Base-by-base conservation (phyloP, 2,797 vertebrate species). In the Sebastes variabilis region DNA sequence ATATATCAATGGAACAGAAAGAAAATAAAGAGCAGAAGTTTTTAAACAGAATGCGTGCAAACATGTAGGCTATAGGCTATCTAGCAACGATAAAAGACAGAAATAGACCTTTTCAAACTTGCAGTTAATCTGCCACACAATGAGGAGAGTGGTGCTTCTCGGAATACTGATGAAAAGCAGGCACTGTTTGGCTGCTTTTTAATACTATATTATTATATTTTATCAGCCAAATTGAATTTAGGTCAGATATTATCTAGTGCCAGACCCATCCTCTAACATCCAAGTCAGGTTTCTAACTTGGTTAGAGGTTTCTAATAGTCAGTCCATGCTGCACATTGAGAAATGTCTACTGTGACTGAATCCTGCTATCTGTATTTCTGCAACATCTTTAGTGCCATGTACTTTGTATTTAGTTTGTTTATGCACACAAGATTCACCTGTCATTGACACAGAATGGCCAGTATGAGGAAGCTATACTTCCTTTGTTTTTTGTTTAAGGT, bases 101-200 rank as follows among this genome's bases (percentile, higher is more conserved):
- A 56, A 18, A 18, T 46, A 18, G 16, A 46, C 3, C 42, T 18
- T 46, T 46, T 46, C 16, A 46, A 46, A 46, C 6, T 46, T 18
- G 16, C 42, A 80, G 22, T 36, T 56, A 16, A 83, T 79, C n/a
- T 61, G 67, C 10, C 36, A 24, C 54, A 55, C 80, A 66, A 16
- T 75, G 64, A 75, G 66, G 30, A 71, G 27, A 11, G 9, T 0
- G 13, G 38, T 12, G 36, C 27, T 58, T 13, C 36, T 1, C 27
- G 18, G 75, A 58, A 82, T 54, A 69, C 46, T 61, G 29, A 77
- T 55, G 49, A 69, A 66, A 38, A 77, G 5, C 36, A 75, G 64
- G n/a, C 61, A 36, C 65, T 52, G 59, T 30, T 29, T 34, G 29
- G 3, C 8, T 54, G 27, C 24, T 56, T 10, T n/a, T 11, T 8